Evolutionary conservation across 2,888 invertebrate species (phyloP), one percentile per base, ranked within the genome.

Genomic region (Liposcelis brunnea): DNA sequence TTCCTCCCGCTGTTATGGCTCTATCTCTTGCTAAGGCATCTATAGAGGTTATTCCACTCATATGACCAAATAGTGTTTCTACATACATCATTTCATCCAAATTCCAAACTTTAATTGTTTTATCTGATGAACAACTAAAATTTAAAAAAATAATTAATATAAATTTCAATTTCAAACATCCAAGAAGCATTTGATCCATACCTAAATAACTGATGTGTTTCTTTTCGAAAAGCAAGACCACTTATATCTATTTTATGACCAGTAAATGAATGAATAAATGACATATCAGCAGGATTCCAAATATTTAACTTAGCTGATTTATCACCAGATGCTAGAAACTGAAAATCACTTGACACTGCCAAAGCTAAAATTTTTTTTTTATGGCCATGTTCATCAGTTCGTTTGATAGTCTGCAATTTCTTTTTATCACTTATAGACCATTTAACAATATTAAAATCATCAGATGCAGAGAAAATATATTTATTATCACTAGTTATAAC

Each of bases 31-130:
- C 71, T 47, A 95, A 65, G 8, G 89, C 80, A 67, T 95, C 95
- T 50, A 98, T 82, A 7, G 80, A 76, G 3, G 84, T 83, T 7
- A 97, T 77, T 2, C 72, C 69, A 54, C 81, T 80, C 62, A 93
- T 86, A 64, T 98, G 97, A 2, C 97, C 97, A 68, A 86, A 80
- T 70, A 95, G 67, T 44, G 89, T 87, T 67, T 97, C 95, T 8
- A 94, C 83, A 63, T 93, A 95, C 2, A 85, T 80, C 86, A 93
- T 85, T 62, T 97, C 94, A 66, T 90, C 87, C 45, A 95, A 66
- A 52, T 86, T 87, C 97, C 97, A 98, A 47, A 93, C 80, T 70
- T 93, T 90, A 0, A 94, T 80, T 12, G 81, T 76, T 52, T 80
- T 70, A 59, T 86, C 86, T 59, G 54, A 47, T 8, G 56, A 55